A percentile compares a stretch with the other conserved stretches of the same genome.
phyloP scores from a whole-genome alignment of 1,140 invertebrate species.

The Drosophila malerkotliana region DNA sequence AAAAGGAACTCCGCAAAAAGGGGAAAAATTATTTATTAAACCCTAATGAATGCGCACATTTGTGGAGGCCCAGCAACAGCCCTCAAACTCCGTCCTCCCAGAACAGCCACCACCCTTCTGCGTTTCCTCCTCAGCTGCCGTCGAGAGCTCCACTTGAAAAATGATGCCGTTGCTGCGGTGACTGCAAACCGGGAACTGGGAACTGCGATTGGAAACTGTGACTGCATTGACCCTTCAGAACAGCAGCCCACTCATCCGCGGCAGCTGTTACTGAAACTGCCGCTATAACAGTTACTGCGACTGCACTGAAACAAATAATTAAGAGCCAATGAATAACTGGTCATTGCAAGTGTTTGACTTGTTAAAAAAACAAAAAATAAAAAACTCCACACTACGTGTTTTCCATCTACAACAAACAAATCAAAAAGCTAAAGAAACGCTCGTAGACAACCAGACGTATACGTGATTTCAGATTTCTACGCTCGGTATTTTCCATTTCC shows the following conservation, averaged over 20 bases:
- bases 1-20: conserved; percentile 26
- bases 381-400: neutral
- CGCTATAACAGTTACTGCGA: conserved; percentile 22
- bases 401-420: neutral
- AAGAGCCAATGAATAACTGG: too few relatives aligned
- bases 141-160: conserved; percentile 69
- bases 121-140: conserved; percentile 35
- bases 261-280: conserved; percentile 51
- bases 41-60: conserved; percentile 79
- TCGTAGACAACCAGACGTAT: neutral
- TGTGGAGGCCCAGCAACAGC: conserved; percentile 38
- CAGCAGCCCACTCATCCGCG: conserved; percentile 47
- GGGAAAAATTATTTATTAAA: conserved; percentile 73
- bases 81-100: conserved; percentile 7
- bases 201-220: conserved; percentile 44
- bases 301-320: neutral
- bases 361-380: neutral
- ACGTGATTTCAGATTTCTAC: conserved; percentile 4
- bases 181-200: conserved; percentile 24
- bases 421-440: neutral
- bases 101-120: neutral
- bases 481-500: neutral
- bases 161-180: conserved; percentile 61
- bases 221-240: conserved; percentile 71
- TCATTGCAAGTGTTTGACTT: too few relatives aligned